Evolutionary conservation across 2,797 vertebrate species (phyloP).

Genomic region (Pipistrellus kuhlii): DNA sequence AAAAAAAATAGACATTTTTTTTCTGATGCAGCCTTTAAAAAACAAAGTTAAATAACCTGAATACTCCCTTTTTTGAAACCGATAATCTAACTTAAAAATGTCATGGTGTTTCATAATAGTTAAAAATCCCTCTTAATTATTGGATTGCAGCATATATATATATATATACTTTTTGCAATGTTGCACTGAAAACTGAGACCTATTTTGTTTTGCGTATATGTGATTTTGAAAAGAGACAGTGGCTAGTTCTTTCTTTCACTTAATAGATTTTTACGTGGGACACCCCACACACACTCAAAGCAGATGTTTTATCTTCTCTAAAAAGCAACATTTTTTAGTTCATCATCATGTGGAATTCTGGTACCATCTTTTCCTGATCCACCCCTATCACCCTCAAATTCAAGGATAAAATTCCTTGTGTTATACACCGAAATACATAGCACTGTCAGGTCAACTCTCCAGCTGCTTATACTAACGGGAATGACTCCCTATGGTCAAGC

Average conservation of each 20-base stretch:
- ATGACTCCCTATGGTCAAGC: slow-evolving; percentile 71
- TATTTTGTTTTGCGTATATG: slow-evolving; percentile 65
- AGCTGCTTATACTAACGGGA: slow-evolving; percentile 15
- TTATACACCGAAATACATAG: not conserved
- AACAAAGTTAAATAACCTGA: slow-evolving; percentile 84
- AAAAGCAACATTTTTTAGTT: slow-evolving; percentile 85
- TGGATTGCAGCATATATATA: slow-evolving; percentile 81
- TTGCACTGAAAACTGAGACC: slow-evolving; percentile 70
- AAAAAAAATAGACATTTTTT: slow-evolving; percentile 82
- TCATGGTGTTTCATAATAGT: slow-evolving; percentile 78
- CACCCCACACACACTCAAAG: slow-evolving; percentile 33
- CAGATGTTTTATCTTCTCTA: slow-evolving; percentile 78
- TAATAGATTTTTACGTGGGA: slow-evolving; percentile 68
- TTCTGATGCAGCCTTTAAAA: slow-evolving; percentile 84
- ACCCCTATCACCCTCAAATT: slow-evolving; percentile 74
- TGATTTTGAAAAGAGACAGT: slow-evolving; percentile 64
- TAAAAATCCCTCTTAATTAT: slow-evolving; percentile 77
- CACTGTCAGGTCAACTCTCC: not conserved
- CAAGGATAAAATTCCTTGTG: slow-evolving; percentile 70
- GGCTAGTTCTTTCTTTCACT: slow-evolving; percentile 52
- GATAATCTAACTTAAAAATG: slow-evolving; percentile 77
- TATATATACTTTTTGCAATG: slow-evolving; percentile 59
- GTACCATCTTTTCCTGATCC: slow-evolving; percentile 75
- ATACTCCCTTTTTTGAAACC: slow-evolving; percentile 77
- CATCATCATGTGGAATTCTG: slow-evolving; percentile 81